phyloP scores from a whole-genome alignment of 2,113 vertebrate species.

The Dinomys branickii region DNA sequence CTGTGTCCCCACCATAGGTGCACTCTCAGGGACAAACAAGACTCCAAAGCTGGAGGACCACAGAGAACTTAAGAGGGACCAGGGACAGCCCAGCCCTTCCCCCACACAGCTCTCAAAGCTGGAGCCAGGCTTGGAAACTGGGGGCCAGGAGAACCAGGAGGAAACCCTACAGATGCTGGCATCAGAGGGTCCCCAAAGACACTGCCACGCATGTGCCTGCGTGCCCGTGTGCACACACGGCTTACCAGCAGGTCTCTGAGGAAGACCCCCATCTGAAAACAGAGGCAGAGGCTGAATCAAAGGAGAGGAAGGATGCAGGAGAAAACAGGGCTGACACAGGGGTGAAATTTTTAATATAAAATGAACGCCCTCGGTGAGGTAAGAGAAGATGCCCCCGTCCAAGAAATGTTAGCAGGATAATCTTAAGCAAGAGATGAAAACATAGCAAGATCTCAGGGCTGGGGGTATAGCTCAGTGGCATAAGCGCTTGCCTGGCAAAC shows the following conservation, averaged over 20 bases:
- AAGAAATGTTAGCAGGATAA: neutral
- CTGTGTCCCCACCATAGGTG: neutral
- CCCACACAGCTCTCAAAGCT: too few relatives aligned
- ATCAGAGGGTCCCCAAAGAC: neutral
- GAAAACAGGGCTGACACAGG: neutral
- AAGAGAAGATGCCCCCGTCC: neutral
- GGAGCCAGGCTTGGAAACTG: neutral
- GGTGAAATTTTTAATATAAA: too few relatives aligned
- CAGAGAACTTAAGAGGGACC: neutral
- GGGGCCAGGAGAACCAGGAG: neutral
- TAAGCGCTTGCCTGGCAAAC: too few relatives aligned
- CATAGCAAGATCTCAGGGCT: neutral
- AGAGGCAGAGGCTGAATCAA: neutral
- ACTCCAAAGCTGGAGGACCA: neutral
- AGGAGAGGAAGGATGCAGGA: neutral
- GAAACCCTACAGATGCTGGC: too few relatives aligned
- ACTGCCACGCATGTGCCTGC: accelerated
- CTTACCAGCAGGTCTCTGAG: neutral
- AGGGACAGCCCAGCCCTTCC: neutral
- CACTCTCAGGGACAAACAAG: neutral
- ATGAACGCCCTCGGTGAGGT: neutral
- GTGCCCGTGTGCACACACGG: accelerated
- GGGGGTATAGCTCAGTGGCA: too few relatives aligned
- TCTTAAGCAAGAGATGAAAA: neutral
- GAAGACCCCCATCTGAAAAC: neutral